Percentiles rank a stretch among this genome's conserved stretches.
Conservation (phyloP, 2,888 invertebrate genomes). For the Halictus quadricinctus region DNA sequence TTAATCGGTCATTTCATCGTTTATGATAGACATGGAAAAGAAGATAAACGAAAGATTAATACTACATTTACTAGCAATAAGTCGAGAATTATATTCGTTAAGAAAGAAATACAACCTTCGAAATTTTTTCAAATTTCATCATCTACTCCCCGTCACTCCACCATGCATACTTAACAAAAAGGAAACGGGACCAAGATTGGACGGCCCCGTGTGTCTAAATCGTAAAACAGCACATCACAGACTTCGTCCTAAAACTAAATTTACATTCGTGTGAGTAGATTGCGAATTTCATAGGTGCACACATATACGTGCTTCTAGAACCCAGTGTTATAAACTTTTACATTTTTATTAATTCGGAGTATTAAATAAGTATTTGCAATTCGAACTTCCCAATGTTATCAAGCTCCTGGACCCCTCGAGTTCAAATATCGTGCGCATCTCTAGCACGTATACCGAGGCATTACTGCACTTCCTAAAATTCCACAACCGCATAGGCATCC, state of each 20-base stretch:
- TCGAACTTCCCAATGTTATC: no score
- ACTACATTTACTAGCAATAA: not conserved
- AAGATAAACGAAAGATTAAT: not conserved
- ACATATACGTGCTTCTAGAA: no score
- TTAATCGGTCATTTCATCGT: not conserved
- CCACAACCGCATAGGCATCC: not conserved
- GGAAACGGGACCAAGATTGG: not conserved
- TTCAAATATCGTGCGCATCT: no score
- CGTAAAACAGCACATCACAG: constrained; percentile 55
- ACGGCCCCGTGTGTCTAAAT: constrained; percentile 1
- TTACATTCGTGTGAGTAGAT: not conserved
- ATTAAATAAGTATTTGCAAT: no score
- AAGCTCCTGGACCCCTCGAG: not conserved
- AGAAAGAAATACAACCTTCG: not conserved
- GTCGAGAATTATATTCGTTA: not conserved
- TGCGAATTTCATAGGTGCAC: not conserved
- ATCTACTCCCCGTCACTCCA: not conserved
- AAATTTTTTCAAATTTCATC: not conserved
- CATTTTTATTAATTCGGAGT: not conserved
- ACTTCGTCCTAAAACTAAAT: constrained; percentile 49
- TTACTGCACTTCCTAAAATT: not conserved
- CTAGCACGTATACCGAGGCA: no score
- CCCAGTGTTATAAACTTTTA: not conserved
- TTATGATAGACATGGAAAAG: not conserved
- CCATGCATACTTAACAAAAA: constrained; percentile 4